Base-by-base conservation (phyloP, 2,888 invertebrate genomes). In the Coenonympha arcania region DNA sequence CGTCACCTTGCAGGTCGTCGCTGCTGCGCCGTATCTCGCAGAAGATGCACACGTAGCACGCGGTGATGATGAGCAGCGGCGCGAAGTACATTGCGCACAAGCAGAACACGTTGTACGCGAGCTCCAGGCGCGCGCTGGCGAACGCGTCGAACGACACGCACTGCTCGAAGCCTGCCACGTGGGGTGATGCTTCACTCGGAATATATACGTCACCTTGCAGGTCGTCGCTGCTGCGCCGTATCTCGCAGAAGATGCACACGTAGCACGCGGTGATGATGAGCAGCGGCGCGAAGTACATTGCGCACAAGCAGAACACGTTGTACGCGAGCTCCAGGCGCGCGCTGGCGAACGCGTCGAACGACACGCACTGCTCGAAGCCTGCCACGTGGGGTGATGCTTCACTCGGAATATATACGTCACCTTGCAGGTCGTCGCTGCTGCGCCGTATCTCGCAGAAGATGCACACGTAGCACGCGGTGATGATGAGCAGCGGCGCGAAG, bases 81-180 rank as follows among this genome's bases (percentile, higher is more conserved):
- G 93, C 73, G 70, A 93, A 92, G 78, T 94, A 94, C 89, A 94
- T 90, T 1, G 90, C 91, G 58, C 90, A 84, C 19, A 93, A 87
- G 59, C 92, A 92, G 79, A 92, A 91, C 49, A 93, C 77, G 68
- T 91, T 93, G 86, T 94, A 94, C 2, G 88, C 88, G 4, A 90
- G 88, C 72, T 93, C 92, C 55, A 91, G 89, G 0, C 79, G 73
- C 0, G 73, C 71, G 0, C 88, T 88, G 11, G 88, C 80, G 79
- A 93, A 93, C 49, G 91, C 92, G 52, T 89, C 90, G 74, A 93
- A 93, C 0, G 93, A 90, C 0, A 94, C 93, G 73, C 94, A 94
- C 73, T 94, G 94, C 59, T 88, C 87, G 73, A 91, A 94, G 46
- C 89, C 88, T 0, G 87, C 87, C 59, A 89, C 84, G 0, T 76